Evolutionary conservation across 2,797 vertebrate species (phyloP).

Genomic region (Toxotes lorentzi): DNA sequence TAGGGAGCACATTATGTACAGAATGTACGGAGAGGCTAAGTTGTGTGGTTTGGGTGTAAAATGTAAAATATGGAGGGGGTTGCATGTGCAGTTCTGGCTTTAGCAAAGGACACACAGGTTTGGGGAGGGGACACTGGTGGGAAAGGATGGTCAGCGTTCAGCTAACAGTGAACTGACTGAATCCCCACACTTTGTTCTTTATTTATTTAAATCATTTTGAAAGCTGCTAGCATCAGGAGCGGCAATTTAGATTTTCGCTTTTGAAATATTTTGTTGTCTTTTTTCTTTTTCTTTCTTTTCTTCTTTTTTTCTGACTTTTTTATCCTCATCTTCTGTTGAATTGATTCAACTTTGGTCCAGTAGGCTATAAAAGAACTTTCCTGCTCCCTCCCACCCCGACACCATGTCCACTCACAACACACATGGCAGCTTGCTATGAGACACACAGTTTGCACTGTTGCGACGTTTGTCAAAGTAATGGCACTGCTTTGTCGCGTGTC

Average conservation of each 20-base stretch:
- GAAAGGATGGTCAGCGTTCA: slow-evolving; percentile 45
- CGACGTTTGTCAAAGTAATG: slow-evolving; percentile 14
- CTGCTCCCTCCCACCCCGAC: slow-evolving; percentile 21
- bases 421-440: slow-evolving; percentile 32
- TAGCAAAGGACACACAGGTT: slow-evolving; percentile 30
- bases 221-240: background rate
- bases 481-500: slow-evolving; percentile 13
- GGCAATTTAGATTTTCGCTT: background rate
- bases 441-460: slow-evolving; percentile 41
- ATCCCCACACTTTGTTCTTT: slow-evolving; percentile 12
- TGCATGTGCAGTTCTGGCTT: slow-evolving; percentile 76
- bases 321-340: background rate
- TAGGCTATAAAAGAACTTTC: background rate
- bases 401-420: slow-evolving; percentile 62
- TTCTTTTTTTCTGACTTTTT: background rate
- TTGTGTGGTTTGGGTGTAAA: slow-evolving; percentile 1
- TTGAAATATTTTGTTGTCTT: background rate
- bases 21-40: background rate
- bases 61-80: slow-evolving; percentile 42
- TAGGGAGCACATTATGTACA: background rate
- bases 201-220: background rate
- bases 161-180: slow-evolving; percentile 9
- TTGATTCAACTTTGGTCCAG: slow-evolving; percentile 5
- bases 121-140: slow-evolving; percentile 48
- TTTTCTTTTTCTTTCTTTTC: background rate